Evolutionary conservation across 1,140 invertebrate genomes (phyloP).

Genomic region (Zophobas morio): DNA sequence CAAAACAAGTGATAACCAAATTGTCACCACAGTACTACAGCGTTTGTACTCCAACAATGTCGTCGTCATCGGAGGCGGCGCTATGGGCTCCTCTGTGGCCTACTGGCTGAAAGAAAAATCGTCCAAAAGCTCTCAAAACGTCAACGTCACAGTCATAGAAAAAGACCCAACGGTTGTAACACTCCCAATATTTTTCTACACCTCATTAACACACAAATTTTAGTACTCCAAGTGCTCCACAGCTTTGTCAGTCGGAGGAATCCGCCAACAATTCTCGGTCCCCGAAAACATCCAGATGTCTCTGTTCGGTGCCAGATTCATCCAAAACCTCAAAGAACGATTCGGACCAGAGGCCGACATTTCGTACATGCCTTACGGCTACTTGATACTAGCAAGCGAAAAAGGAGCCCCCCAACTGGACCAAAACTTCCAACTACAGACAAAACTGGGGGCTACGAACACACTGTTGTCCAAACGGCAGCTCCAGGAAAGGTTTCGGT

Average conservation of each 20-base stretch:
- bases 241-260: slow-evolving; percentile 85
- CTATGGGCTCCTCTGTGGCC: slow-evolving; percentile 91
- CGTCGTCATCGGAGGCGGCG: slow-evolving; percentile 93
- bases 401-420: slow-evolving; percentile 80
- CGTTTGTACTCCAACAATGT: slow-evolving; percentile 75
- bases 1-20: too few relatives aligned
- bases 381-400: slow-evolving; percentile 89
- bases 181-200: neutral
- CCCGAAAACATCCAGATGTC: slow-evolving; percentile 96
- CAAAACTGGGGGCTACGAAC: slow-evolving; percentile 86
- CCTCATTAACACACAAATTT: slow-evolving; percentile 49
- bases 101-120: slow-evolving; percentile 88
- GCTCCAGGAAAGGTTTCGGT: slow-evolving; percentile 88
- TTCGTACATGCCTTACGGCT: slow-evolving; percentile 89
- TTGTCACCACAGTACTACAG: neutral
- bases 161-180: slow-evolving; percentile 84
- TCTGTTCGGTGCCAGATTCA: slow-evolving; percentile 90
- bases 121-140: slow-evolving; percentile 71
- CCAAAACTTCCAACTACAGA: slow-evolving; percentile 85
- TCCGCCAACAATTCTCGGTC: slow-evolving; percentile 95
- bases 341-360: slow-evolving; percentile 84
- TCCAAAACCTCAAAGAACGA: slow-evolving; percentile 83
- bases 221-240: slow-evolving; percentile 87
- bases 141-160: slow-evolving; percentile 89
- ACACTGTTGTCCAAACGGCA: slow-evolving; percentile 78